phyloP scores from a whole-genome alignment of 2,888 invertebrate genomes.

The Drosophila anomalipes region DNA sequence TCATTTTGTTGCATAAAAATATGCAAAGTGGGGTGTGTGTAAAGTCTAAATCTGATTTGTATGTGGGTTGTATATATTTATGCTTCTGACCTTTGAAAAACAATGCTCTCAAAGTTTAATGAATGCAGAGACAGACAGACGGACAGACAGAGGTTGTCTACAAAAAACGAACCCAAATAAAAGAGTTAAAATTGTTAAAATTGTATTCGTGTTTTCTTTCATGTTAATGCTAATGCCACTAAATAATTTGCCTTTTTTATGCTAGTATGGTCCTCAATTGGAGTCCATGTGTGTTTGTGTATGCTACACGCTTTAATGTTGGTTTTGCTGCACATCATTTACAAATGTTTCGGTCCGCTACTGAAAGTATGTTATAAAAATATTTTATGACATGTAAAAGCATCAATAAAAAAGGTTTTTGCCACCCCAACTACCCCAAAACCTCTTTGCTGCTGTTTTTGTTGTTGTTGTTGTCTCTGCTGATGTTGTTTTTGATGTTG shows the following conservation, averaged over 20 bases:
- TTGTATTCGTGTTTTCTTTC: slow-evolving; percentile 59
- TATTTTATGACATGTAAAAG: slow-evolving; percentile 79
- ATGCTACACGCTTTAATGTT: slow-evolving; percentile 37
- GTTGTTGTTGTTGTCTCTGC: slow-evolving; percentile 16
- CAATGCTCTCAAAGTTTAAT: slow-evolving; percentile 46
- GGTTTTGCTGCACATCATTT: slow-evolving; percentile 43
- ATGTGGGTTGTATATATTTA: slow-evolving; percentile 5
- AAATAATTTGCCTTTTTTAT: slow-evolving; percentile 19
- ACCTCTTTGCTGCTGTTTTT: slow-evolving; percentile 11
- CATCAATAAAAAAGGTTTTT: slow-evolving; percentile 73
- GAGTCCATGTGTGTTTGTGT: not conserved
- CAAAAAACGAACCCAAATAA: slow-evolving; percentile 11
- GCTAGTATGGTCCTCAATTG: not conserved
- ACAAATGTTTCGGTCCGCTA: slow-evolving; percentile 54
- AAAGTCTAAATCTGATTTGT: slow-evolving; percentile 31
- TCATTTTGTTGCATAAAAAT: slow-evolving; percentile 1
- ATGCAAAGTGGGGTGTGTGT: slow-evolving; percentile 12
- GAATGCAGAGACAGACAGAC: slow-evolving; percentile 10
- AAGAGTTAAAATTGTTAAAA: slow-evolving; percentile 68
- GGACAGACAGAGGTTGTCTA: slow-evolving; percentile 3
- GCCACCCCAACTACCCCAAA: slow-evolving; percentile 10
- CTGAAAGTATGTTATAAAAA: slow-evolving; percentile 75
- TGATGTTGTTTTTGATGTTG: slow-evolving; percentile 34
- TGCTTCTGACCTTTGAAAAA: slow-evolving; percentile 33
- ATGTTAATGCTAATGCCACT: slow-evolving; percentile 54